Evolutionary conservation across 1,140 invertebrate species (phyloP).

Genomic region (Tribolium madens): DNA sequence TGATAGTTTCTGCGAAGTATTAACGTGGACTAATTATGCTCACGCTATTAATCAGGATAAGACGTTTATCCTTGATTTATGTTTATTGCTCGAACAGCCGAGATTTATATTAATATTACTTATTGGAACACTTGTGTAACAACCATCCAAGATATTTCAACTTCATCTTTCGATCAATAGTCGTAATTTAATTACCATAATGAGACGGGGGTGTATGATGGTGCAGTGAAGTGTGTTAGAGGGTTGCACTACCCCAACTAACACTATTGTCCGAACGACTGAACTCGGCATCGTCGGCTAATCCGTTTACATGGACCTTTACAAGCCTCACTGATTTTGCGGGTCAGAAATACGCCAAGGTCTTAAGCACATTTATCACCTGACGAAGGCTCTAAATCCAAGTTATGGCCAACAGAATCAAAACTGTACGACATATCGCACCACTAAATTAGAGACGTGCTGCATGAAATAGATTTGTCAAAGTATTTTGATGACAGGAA

Average conservation of each 20-base stretch:
- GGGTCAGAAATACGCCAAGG: slow-evolving; percentile 44
- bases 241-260: slow-evolving; percentile 49
- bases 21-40: slow-evolving; percentile 38
- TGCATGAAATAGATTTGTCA: too few species aligned
- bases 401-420: not conserved
- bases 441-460: not conserved
- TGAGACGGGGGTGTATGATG: slow-evolving; percentile 42
- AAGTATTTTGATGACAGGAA: too few species aligned
- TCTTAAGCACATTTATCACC: not conserved
- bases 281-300: slow-evolving; percentile 49
- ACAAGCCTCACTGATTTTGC: slow-evolving; percentile 55
- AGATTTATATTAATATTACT: slow-evolving; percentile 25
- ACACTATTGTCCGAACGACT: slow-evolving; percentile 55
- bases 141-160: not conserved
- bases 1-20: slow-evolving; percentile 40
- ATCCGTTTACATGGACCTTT: slow-evolving; percentile 56
- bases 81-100: not conserved
- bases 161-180: slow-evolving; percentile 22
- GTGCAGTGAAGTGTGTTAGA: slow-evolving; percentile 52
- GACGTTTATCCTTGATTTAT: slow-evolving; percentile 31
- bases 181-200: slow-evolving; percentile 46
- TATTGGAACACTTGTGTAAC: not conserved
- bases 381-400: not conserved
- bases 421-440: not conserved
- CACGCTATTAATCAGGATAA: slow-evolving; percentile 32